Conservation (phyloP, 2,888 invertebrate species). For the Protophormia terraenovae region DNA sequence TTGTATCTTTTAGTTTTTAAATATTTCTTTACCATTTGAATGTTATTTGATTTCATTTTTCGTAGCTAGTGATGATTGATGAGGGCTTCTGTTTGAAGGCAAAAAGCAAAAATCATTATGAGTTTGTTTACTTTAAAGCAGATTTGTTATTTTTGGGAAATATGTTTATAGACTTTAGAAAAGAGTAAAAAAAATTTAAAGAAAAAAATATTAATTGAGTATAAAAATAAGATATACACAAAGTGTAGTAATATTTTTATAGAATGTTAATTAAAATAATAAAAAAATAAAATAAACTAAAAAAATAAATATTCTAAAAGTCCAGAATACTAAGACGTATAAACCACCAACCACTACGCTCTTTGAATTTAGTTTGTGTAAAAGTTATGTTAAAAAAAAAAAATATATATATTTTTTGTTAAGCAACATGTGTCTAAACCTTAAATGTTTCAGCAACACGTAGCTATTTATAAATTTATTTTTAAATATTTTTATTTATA, state of each 20-base stretch:
- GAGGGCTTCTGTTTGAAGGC: slow-evolving; percentile 48
- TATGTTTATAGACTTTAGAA: slow-evolving; percentile 7
- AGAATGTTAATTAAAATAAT: background rate
- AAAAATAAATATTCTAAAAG: too few relatives aligned
- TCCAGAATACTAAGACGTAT: too few relatives aligned
- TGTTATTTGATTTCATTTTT: slow-evolving; percentile 53
- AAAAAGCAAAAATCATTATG: background rate
- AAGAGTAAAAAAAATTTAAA: background rate
- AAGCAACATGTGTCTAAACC: too few relatives aligned
- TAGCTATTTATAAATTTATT: too few relatives aligned
- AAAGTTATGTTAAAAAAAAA: too few relatives aligned
- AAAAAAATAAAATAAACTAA: background rate
- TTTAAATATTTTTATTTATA: too few relatives aligned
- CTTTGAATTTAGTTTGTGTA: too few relatives aligned
- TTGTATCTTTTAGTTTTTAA: background rate
- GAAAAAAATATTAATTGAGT: slow-evolving; percentile 19
- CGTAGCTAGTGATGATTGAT: slow-evolving; percentile 50
- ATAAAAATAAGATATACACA: background rate
- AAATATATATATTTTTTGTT: too few relatives aligned
- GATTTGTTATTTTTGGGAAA: slow-evolving; percentile 15
- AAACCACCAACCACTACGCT: too few relatives aligned
- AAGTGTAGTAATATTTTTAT: background rate
- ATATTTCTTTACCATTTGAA: slow-evolving; percentile 15
- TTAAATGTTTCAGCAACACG: too few relatives aligned
- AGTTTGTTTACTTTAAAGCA: slow-evolving; percentile 36